A percentile compares a stretch with the other conserved stretches of the same genome.
phyloP scores from a whole-genome alignment of 53 echinoderm and acorn worm genomes.

The Pentamera pediparva region DNA sequence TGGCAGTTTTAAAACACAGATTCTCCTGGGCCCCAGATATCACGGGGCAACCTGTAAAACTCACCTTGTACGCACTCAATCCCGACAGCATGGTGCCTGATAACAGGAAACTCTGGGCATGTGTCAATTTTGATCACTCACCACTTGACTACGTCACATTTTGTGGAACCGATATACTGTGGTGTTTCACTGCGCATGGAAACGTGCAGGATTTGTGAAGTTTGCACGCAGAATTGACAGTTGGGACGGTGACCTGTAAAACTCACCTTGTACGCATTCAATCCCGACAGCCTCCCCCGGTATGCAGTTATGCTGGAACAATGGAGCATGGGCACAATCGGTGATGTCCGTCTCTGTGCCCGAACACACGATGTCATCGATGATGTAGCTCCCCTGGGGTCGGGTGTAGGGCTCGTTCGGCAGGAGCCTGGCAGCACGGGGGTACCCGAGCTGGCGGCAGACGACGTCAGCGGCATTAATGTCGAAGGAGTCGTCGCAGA shows the following conservation, averaged over 20 bases:
- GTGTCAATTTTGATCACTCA: too few relatives aligned
- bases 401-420: background rate
- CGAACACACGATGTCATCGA: conserved; percentile 28
- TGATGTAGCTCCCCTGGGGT: background rate
- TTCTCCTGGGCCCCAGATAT: too few relatives aligned
- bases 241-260: background rate
- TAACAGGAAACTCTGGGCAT: background rate
- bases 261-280: conserved; percentile 12
- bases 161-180: background rate
- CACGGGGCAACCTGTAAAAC: background rate
- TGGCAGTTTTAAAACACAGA: too few relatives aligned
- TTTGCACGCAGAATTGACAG: background rate
- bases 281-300: conserved; percentile 23
- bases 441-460: conserved; percentile 11
- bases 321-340: conserved; percentile 15
- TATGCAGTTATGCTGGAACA: conserved; percentile 10
- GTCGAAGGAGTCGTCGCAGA: conserved; percentile 26
- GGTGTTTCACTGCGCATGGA: too few relatives aligned
- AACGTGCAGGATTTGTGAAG: background rate
- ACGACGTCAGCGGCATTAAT: conserved; percentile 18
- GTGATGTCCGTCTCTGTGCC: conserved; percentile 11
- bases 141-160: too few relatives aligned
- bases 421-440: background rate
- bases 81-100: too few relatives aligned
- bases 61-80: conserved; percentile 16